phyloP scores from a whole-genome alignment of 2,113 vertebrate species.

The Lynx canadensis region DNA sequence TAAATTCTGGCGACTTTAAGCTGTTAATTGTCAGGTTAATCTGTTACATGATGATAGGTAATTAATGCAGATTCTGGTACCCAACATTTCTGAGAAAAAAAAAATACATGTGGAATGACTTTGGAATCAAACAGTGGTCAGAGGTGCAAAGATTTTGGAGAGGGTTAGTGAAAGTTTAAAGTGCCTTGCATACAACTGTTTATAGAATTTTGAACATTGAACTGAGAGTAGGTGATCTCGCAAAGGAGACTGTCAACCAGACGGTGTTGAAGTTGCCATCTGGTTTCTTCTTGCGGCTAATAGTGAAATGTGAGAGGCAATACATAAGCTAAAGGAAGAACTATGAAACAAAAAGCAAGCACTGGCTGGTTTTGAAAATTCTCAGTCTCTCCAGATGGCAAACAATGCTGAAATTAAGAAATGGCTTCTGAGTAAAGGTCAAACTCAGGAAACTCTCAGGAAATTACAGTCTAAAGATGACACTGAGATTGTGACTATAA shows the following conservation, averaged over 20 bases:
- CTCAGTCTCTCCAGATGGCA: neutral
- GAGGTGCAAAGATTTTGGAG: neutral
- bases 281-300: constrained; percentile 29
- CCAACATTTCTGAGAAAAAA: neutral
- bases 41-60: neutral
- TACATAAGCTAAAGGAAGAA: neutral
- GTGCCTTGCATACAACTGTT: neutral
- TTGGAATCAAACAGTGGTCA: neutral
- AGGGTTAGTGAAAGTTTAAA: neutral
- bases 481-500: neutral
- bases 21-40: neutral
- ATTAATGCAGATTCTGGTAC: neutral
- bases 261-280: neutral
- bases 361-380: neutral
- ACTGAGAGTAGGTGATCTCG: neutral
- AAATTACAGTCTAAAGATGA: neutral
- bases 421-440: neutral
- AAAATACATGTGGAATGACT: neutral
- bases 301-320: constrained; percentile 16
- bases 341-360: neutral
- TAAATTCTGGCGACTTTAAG: neutral
- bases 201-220: neutral
- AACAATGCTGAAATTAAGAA: constrained; percentile 24
- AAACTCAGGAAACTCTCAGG: neutral
- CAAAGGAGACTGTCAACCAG: neutral